Evolutionary conservation across 2,113 vertebrate genomes (phyloP), one percentile per base, ranked within the genome.

Genomic region (Vombatus ursinus): DNA sequence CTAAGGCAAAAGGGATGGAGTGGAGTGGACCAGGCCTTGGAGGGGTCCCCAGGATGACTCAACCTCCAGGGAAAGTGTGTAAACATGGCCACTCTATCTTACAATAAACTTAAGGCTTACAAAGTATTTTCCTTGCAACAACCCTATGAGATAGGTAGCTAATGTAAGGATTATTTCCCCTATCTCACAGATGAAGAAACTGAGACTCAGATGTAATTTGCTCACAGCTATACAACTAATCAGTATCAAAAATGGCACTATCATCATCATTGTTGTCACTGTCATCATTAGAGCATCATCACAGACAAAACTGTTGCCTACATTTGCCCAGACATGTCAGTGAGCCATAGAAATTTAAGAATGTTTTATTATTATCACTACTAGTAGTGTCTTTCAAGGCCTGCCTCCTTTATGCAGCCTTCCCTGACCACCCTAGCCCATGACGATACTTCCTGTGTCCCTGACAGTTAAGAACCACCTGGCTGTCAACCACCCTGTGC

Each of bases 1-100:
- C 99, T 99, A 98, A 2, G 2, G 92, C 54, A 91, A 84, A 95
- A 49, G 0, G 0, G 90, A 91, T 91, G 93, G 53, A 91, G 91
- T 52, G 91, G 37, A 47, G 52, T 52, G 52, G 51, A 22, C 90
- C 90, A 50, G 48, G 49, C 11, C 90, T 28, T 48, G 90, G 90
- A 90, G 90, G 48, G 6, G 48, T 26, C 90, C 25, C 47, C 90
- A 50, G 48, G 28, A 50, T 28, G 90, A 24, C 48, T 50, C 68
- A 14, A 23, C 5, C 90, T 31, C 48, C 47, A 90, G 28, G 90
- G 48, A 84, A 44, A 22, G 6, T 8, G 2, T 44, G 7, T n/a
- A 84, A 44, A 84, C n/a, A 44, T 44, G n/a, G 19, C n/a, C n/a
- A 44, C 68, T 22, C 16, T 77, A 77, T n/a, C 37, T 77, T 77